Evolutionary conservation across 2,113 vertebrate genomes (phyloP), one percentile per base, ranked within the genome.

Genomic region (Kobus ellipsiprymnus): DNA sequence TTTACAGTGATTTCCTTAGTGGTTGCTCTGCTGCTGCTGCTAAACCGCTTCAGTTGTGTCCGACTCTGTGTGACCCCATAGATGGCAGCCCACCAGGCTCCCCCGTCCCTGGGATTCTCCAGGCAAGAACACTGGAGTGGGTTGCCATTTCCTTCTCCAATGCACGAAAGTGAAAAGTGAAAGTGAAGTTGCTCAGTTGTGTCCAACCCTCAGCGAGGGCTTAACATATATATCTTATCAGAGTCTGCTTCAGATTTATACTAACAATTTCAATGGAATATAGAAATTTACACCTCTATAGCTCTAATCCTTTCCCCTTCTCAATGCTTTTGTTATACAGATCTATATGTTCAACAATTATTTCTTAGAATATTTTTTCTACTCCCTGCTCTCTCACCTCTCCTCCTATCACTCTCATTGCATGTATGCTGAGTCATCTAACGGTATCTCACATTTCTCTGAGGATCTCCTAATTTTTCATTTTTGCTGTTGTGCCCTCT

Each of bases 11-110:
- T 90, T 91, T 81, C 48, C 48, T 81, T 52, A 52, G 30, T 81
- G 17, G 17, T 81, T 48, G 77, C 44, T 81, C 29, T 81, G 59
- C 59, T 60, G 12, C 29, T 62, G 59, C 59, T 60, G 59, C 59
- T 60, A 60, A 62, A 29, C 7, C 29, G 0, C 59, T 6, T 30
- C 59, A 62, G 29, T 30, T 6, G 1, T 62, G 29, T 62, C 59
- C 0, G 2, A 62, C 59, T 62, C 59, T 7, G 59, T 60, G 27
- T 0, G 2, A 60, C 27, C 59, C 12, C 27, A 30, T 30, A 30
- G 59, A 60, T 2, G 12, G 2, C 59, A 30, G 27, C 59, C 27
- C 13, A 60, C 59, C 12, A 60, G 59, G 59, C 59, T 60, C 12
- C 59, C 59, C 27, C 0, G 0, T 60, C 59, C 59, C 5, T 60